Conservation (phyloP, 2,888 invertebrate genomes). For the Monopis laevigella region DNA sequence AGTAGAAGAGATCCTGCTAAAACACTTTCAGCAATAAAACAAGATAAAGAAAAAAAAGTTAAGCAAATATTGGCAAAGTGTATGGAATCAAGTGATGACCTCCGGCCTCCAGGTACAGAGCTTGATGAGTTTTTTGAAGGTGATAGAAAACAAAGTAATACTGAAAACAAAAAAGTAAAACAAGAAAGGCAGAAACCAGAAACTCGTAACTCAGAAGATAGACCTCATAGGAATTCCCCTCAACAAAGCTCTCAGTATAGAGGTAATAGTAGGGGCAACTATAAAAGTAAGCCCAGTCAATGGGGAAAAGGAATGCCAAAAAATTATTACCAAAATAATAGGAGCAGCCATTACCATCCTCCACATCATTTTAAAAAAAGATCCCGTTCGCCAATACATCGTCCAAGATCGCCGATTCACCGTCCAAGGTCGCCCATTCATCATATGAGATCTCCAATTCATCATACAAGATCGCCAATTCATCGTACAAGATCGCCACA, state of each 20-base stretch:
- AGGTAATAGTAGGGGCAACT: too few relatives aligned
- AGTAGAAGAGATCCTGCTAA: slow-evolving; percentile 53
- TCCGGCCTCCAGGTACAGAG: slow-evolving; percentile 55
- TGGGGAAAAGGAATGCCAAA: too few relatives aligned
- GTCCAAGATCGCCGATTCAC: background rate
- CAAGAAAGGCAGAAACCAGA: background rate
- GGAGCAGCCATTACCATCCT: too few relatives aligned
- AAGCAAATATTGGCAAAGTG: slow-evolving; percentile 50
- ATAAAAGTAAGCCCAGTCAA: too few relatives aligned
- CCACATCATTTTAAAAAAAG: too few relatives aligned
- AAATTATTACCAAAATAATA: too few relatives aligned
- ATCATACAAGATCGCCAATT: background rate
- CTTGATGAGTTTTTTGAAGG: slow-evolving; percentile 44
- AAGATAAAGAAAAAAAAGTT: slow-evolving; percentile 53
- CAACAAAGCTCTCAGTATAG: background rate
- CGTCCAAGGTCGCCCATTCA: background rate
- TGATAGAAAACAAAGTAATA: slow-evolving; percentile 14
- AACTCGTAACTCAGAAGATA: background rate
- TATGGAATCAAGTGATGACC: slow-evolving; percentile 41
- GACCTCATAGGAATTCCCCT: too few relatives aligned
- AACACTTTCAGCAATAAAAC: slow-evolving; percentile 51
- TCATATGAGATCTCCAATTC: background rate
- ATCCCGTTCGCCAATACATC: background rate
- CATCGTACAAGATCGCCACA: background rate
- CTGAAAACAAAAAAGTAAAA: slow-evolving; percentile 22